Conservation (phyloP, 2,113 vertebrate genomes). For the Rhizomys pruinosus region DNA sequence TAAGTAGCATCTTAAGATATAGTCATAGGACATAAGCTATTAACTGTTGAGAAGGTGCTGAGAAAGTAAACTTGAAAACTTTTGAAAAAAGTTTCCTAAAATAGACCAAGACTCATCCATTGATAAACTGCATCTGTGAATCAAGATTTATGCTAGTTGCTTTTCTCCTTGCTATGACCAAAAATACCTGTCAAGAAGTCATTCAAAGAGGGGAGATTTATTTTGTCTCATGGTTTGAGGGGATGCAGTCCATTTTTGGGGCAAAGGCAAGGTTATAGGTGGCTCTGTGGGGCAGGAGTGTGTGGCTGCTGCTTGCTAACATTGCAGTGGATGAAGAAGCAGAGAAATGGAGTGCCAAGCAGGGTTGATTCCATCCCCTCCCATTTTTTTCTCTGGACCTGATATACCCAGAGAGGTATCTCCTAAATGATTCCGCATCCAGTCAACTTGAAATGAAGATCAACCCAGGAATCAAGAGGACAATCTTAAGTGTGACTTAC, state of each 20-base stretch:
- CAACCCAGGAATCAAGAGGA: background rate
- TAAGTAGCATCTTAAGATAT: background rate
- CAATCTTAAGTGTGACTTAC: background rate
- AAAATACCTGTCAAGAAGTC: background rate
- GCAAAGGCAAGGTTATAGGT: no score
- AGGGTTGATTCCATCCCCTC: background rate
- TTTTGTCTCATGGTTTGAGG: background rate
- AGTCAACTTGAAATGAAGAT: background rate
- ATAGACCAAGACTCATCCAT: rapidly evolving
- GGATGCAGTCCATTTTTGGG: no score
- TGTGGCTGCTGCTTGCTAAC: background rate
- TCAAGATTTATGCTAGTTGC: background rate
- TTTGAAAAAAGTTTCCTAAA: background rate
- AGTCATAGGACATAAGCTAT: background rate
- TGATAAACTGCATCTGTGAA: background rate
- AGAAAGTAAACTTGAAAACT: background rate
- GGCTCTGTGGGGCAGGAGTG: background rate
- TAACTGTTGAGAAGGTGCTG: background rate
- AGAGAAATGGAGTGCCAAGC: background rate
- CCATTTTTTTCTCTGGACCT: background rate
- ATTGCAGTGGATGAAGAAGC: background rate
- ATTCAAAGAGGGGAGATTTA: background rate
- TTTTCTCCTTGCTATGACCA: no score
- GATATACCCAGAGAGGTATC: background rate
- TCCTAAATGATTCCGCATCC: background rate